Evolutionary conservation across 2,113 vertebrate genomes (phyloP).

Genomic region (Hemiscyllium ocellatum): DNA sequence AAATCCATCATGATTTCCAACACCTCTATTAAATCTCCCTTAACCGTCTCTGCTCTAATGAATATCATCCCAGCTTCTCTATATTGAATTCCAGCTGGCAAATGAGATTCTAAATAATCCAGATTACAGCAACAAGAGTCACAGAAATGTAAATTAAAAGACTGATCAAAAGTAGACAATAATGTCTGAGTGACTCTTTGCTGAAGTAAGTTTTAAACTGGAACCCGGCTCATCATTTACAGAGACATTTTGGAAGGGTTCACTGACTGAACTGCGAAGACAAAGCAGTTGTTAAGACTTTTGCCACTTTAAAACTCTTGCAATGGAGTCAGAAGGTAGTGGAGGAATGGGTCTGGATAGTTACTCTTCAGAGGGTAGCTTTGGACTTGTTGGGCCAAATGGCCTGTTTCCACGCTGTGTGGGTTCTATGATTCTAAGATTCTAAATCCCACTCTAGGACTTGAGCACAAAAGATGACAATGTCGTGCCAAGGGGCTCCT

Average conservation of each 20-base stretch:
- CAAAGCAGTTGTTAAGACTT: background rate
- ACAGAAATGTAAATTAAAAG: background rate
- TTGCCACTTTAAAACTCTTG: background rate
- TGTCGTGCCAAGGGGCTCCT: too few species aligned
- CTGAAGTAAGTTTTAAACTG: background rate
- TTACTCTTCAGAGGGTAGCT: too few species aligned
- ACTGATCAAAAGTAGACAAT: background rate
- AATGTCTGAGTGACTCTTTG: background rate
- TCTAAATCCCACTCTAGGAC: too few species aligned
- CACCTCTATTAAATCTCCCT: background rate
- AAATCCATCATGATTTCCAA: background rate
- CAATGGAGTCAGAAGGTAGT: too few species aligned
- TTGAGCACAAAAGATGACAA: too few species aligned
- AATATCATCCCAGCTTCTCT: background rate
- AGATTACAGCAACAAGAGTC: background rate
- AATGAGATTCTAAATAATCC: background rate
- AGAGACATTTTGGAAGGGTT: background rate
- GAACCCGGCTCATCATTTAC: background rate
- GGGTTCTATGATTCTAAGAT: too few species aligned
- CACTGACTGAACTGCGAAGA: background rate
- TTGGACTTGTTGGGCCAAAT: too few species aligned
- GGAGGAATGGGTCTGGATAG: too few species aligned
- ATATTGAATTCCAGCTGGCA: background rate
- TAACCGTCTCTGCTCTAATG: background rate
- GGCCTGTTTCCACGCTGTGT: too few species aligned